Evolutionary conservation across 2,888 invertebrate genomes (phyloP).

Genomic region (Lasioglossum figueresi): DNA sequence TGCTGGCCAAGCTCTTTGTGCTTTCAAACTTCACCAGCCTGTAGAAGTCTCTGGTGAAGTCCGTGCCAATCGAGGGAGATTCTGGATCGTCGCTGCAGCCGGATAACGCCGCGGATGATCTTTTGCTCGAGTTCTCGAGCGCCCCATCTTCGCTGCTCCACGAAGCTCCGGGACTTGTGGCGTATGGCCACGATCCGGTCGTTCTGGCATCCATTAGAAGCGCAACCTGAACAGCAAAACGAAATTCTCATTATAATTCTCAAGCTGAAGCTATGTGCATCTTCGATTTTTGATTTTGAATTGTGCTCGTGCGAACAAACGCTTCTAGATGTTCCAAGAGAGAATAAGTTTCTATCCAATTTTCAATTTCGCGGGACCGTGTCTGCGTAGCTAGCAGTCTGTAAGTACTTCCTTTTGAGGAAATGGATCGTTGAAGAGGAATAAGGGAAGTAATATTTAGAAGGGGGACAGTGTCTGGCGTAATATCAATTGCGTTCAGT

Average conservation of each 20-base stretch:
- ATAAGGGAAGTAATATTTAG: background rate
- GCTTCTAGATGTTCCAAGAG: background rate
- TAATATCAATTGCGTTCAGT: constrained; percentile 6
- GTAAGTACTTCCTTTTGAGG: background rate
- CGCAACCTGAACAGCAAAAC: constrained; percentile 76
- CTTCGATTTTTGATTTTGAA: too few species aligned
- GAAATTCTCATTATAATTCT: background rate
- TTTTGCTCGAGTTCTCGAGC: constrained; percentile 87
- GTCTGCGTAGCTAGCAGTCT: background rate
- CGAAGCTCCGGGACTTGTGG: constrained; percentile 85
- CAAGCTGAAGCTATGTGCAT: background rate
- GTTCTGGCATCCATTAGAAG: constrained; percentile 85
- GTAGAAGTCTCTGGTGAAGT: constrained; percentile 92
- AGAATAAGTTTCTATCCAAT: background rate
- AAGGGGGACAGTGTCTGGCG: background rate
- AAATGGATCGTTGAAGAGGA: background rate
- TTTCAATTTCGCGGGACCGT: background rate
- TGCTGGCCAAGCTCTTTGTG: constrained; percentile 91
- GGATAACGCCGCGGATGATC: constrained; percentile 89
- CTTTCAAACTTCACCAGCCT: constrained; percentile 92
- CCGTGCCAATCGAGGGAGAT: constrained; percentile 88
- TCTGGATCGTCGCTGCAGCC: constrained; percentile 88
- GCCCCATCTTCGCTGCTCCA: constrained; percentile 85
- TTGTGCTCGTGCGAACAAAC: background rate
- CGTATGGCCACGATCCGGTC: constrained; percentile 88